Conservation (phyloP, 1,140 invertebrate genomes). For the Drosophila suzukii region DNA sequence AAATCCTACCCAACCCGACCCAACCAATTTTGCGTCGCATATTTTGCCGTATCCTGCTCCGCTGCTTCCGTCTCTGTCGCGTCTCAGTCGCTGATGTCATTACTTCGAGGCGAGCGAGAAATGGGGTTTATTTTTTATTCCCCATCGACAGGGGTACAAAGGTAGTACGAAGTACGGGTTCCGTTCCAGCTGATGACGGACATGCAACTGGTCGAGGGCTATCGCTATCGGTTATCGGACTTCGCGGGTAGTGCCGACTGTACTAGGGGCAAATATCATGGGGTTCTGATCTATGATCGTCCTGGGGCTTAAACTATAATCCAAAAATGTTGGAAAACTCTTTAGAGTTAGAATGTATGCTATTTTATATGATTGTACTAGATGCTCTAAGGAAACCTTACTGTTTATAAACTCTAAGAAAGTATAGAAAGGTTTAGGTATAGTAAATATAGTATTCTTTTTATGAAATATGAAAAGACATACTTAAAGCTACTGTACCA, state of each 20-base stretch:
- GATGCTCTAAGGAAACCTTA: no score
- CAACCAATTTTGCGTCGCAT: conserved; percentile 37
- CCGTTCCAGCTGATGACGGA: conserved; percentile 34
- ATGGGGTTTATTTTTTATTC: conserved; percentile 35
- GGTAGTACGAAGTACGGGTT: conserved; percentile 15
- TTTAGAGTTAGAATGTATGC: no score
- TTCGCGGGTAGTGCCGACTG: conserved; percentile 3
- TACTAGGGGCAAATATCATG: not conserved
- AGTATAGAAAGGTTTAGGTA: no score
- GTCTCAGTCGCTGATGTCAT: conserved; percentile 43
- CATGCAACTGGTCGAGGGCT: conserved; percentile 39
- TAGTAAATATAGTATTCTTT: no score
- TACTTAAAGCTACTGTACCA: no score
- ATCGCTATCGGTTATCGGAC: conserved; percentile 5
- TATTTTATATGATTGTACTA: no score
- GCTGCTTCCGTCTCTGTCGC: conserved; percentile 25
- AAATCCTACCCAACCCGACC: conserved; percentile 15
- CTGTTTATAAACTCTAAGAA: no score
- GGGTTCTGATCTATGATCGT: not conserved
- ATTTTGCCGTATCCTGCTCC: conserved; percentile 40
- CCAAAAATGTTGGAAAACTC: no score
- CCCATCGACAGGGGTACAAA: conserved; percentile 38
- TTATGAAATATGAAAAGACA: no score
- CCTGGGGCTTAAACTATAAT: not conserved
- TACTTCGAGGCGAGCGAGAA: conserved; percentile 38